Evolutionary conservation across 2,888 invertebrate species (phyloP), one percentile per base, ranked within the genome.

Genomic region (Lobophora halterata): DNA sequence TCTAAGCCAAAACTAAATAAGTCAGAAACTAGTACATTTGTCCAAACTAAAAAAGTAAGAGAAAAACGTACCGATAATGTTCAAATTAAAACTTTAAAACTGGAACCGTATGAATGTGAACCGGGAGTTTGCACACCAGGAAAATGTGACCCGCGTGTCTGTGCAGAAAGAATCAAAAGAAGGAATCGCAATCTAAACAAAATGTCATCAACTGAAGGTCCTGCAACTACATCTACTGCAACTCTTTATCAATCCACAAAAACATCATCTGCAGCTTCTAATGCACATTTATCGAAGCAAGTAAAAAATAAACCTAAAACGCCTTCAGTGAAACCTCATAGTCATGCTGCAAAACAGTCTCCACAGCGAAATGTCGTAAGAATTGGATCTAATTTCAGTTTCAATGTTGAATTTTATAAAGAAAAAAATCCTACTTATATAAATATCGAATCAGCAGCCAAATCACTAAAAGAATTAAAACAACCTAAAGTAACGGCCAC

Each of bases 51-150:
- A 3, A 27, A 13, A 17, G 6, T 16, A 12, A 38, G 21, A 31
- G 31, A 32, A 3, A 26, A 18, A 16, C 20, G 7, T n/a, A n/a
- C n/a, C 2, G 21, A 61, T 58, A 39, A 51, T 47, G 5, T 53
- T 51, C 5, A 52, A 30, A 19, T 46, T 47, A 5, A 43, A 47
- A 36, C 7, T 25, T 3, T 33, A 12, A 21, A 40, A 9, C 32
- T 41, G 23, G 39, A 40, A 13, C 25, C 46, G 25, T 26, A 45
- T 24, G 31, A 50, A 18, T 50, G 46, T 31, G 64, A 69, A 39
- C 66, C 68, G 21, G 61, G 59, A 13, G 36, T 64, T 19, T 72
- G 71, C 42, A 48, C 59, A 10, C 72, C 70, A 5, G 62, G 58
- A 11, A 33, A 55, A 38, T 73, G 73, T 53, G 39, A 69, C 43